Evolutionary conservation across 2,113 vertebrate genomes (phyloP).

Genomic region (Megaptera novaeangliae): DNA sequence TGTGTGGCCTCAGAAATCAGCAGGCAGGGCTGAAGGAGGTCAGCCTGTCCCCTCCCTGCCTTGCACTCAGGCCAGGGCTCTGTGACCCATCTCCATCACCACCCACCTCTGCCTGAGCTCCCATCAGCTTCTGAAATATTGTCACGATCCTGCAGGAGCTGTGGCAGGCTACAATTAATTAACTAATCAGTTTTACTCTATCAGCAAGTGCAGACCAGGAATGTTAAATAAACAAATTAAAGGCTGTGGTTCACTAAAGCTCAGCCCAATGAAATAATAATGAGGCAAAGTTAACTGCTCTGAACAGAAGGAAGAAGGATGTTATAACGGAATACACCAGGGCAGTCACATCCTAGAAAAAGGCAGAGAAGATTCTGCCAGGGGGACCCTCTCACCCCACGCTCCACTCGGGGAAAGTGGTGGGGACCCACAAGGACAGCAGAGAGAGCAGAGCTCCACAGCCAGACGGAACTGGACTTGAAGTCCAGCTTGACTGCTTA

Average conservation of each 20-base stretch:
- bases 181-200: constrained; percentile 63
- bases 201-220: constrained; percentile 58
- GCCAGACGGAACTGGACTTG: neutral
- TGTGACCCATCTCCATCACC: neutral
- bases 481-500: neutral
- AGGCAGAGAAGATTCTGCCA: neutral
- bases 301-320: neutral
- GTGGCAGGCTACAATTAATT: constrained; percentile 47
- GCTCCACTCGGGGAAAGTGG: neutral
- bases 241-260: constrained; percentile 40
- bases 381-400: fast-evolving
- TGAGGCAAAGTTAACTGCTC: constrained; percentile 39
- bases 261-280: constrained; percentile 43
- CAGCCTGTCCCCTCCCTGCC: neutral
- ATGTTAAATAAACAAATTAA: constrained; percentile 69
- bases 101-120: neutral
- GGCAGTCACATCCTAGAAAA: neutral
- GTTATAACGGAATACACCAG: neutral
- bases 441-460: neutral
- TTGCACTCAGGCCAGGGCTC: neutral
- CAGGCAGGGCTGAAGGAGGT: neutral
- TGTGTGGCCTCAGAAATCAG: neutral
- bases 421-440: too few relatives aligned
- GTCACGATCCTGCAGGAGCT: neutral
- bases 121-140: constrained; percentile 24